These are phyloP conservation scores for Carposina sasakii DNA, from an alignment of 1,140 invertebrate species.

Conservation along the genomic window DNA sequence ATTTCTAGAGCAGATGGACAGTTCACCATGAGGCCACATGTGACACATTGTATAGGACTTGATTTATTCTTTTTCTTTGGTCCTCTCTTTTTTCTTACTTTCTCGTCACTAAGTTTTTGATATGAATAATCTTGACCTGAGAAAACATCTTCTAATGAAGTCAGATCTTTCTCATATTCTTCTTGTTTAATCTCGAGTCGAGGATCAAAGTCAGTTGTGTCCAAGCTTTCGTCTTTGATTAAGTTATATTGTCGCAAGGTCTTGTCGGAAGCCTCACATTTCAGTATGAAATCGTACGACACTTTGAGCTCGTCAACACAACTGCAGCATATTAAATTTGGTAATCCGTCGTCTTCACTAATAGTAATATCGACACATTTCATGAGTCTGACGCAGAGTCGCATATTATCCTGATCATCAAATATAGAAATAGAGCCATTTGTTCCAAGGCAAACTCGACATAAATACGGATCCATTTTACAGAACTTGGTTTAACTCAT, in stretches of 20 bases:
- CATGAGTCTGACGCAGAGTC: constrained; percentile 48
- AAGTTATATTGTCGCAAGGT: constrained; percentile 31
- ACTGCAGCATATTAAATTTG: constrained; percentile 39
- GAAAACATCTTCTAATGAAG: no score
- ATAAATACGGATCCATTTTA: constrained; percentile 45
- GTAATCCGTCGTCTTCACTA: constrained; percentile 48
- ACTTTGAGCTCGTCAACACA: constrained; percentile 44
- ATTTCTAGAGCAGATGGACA: constrained; percentile 76
- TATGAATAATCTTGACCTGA: background rate
- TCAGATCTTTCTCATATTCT: no score
- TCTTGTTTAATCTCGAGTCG: constrained; percentile 30
- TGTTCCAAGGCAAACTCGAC: constrained; percentile 53
- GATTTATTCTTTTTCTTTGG: constrained; percentile 19
- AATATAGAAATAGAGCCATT: constrained; percentile 48
- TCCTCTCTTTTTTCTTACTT: constrained; percentile 10
- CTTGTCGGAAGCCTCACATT: constrained; percentile 54
- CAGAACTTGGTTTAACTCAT: no score
- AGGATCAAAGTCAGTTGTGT: constrained; percentile 24
- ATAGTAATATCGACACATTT: constrained; percentile 44
- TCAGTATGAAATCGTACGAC: constrained; percentile 48
- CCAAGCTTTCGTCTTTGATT: constrained; percentile 17
- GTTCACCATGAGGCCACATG: constrained; percentile 39
- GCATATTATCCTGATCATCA: constrained; percentile 41
- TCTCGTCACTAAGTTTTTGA: background rate
- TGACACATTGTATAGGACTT: constrained; percentile 38